Conservation (phyloP, 2,888 invertebrate genomes). For the Caenorhabditis sp. region DNA sequence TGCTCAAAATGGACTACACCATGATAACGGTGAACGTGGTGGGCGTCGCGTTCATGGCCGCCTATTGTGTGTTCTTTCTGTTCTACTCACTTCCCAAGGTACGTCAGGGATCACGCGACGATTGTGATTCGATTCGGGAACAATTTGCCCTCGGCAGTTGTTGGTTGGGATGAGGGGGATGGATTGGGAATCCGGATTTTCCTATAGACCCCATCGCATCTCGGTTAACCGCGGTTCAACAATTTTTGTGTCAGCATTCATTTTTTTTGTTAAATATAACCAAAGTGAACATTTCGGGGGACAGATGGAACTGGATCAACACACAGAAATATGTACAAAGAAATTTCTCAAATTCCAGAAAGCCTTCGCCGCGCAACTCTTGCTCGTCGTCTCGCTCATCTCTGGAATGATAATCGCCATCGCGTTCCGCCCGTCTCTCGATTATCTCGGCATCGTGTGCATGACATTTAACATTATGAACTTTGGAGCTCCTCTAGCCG, state of each 20-base stretch:
- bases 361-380: conserved; percentile 65
- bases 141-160: conserved; percentile 15
- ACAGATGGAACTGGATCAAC: no score
- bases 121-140: no score
- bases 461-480: conserved; percentile 90
- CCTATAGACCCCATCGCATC: no score
- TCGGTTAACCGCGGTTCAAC: background rate
- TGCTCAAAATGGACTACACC: conserved; percentile 88
- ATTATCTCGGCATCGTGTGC: conserved; percentile 87
- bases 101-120: conserved; percentile 45
- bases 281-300: no score
- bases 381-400: conserved; percentile 85
- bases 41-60: conserved; percentile 88
- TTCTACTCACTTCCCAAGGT: conserved; percentile 89
- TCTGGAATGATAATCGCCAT: conserved; percentile 85
- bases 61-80: conserved; percentile 88
- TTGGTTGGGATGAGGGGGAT: background rate
- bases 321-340: no score
- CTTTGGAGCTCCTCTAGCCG: conserved; percentile 90
- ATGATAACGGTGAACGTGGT: conserved; percentile 90
- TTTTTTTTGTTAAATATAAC: no score
- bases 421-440: conserved; percentile 82
- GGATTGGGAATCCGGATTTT: conserved; percentile 2
- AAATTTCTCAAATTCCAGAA: no score
- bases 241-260: background rate